Base-by-base conservation (phyloP, 2,888 invertebrate genomes). In the Xylophagus ater region DNA sequence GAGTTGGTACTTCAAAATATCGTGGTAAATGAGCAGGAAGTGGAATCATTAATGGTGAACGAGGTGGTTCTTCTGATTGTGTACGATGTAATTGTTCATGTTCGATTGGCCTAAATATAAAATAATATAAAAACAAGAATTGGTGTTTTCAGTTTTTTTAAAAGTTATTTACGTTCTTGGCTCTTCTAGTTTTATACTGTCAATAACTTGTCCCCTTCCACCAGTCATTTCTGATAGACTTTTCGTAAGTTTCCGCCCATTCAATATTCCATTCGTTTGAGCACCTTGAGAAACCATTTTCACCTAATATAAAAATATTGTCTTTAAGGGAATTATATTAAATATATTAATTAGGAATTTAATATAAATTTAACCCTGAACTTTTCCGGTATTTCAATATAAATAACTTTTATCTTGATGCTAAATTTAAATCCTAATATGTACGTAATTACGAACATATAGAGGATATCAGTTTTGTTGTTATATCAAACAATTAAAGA, bases 211-310 rank as follows among this genome's bases (percentile, higher is more conserved):
- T 17, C 30, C 15, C 8, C 29, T 61, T 45, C 65, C 65, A 42
- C 63, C 69, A 7, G 74, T 74, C 29, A 83, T 83, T 67, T 87
- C 87, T 3, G 87, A 87, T 47, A 79, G 79, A 40, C 86, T 87
- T 65, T 88, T 88, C 28, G 81, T 82, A 44, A 88, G 66, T 62
- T 83, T 81, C 50, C 86, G 71, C n/a, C 76, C 75, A 54, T 76
- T 77, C 40, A 76, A 67, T 42, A 76, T 67, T 2, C 88, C 88
- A 63, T 89, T 89, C 3, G 88, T 89, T 67, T 89, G 88, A 8
- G 88, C 88, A 14, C 86, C 87, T 57, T 88, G 87, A 9, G 87
- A 88, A 30, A 88, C 85, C 77, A 87, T 87, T 62, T 81, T 82
- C 14, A 87, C 84, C 72, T 81, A 51, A 37, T n/a, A n/a, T n/a